phyloP scores from a whole-genome alignment of 2,888 invertebrate genomes.

The Pristionchus mayeri region DNA sequence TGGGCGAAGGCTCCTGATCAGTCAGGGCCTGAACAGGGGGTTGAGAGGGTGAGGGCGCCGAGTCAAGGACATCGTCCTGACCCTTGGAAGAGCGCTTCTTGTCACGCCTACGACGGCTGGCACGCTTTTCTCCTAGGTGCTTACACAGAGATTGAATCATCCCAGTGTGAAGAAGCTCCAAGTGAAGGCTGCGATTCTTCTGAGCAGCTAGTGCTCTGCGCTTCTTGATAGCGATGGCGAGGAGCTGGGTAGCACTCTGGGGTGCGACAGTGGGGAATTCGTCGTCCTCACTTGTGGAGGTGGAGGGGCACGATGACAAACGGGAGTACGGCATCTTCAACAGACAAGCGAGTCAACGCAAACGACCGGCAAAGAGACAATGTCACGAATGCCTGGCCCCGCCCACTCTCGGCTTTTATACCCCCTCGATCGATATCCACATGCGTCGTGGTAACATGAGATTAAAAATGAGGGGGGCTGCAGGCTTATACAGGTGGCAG shows the following conservation, averaged over 20 bases:
- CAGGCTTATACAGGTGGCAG: too few relatives aligned
- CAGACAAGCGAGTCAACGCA: background rate
- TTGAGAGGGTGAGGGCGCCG: slow-evolving; percentile 31
- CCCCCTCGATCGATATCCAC: too few relatives aligned
- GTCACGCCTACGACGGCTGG: slow-evolving; percentile 57
- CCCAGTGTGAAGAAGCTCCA: slow-evolving; percentile 64
- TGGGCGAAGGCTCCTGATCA: slow-evolving; percentile 51
- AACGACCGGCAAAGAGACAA: background rate
- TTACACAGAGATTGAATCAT: slow-evolving; percentile 69
- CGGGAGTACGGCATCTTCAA: background rate
- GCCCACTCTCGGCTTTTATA: too few relatives aligned
- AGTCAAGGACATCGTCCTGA: background rate
- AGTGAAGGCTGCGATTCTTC: slow-evolving; percentile 63
- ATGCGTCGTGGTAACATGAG: too few relatives aligned
- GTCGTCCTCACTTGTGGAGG: slow-evolving; percentile 54
- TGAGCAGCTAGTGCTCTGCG: slow-evolving; percentile 57
- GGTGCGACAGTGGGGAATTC: slow-evolving; percentile 47
- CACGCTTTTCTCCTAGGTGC: slow-evolving; percentile 50
- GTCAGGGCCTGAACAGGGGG: slow-evolving; percentile 51
- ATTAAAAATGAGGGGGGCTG: too few relatives aligned
- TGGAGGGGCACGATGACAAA: slow-evolving; percentile 52
- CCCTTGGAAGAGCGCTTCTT: slow-evolving; percentile 49
- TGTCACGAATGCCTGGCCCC: too few relatives aligned
- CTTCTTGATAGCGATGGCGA: slow-evolving; percentile 66
- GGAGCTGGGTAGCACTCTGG: slow-evolving; percentile 59